These are phyloP conservation scores for Micromussa lordhowensis DNA, from an alignment of 92 coral and sea anemone genomes.

Conservation along the genomic window DNA sequence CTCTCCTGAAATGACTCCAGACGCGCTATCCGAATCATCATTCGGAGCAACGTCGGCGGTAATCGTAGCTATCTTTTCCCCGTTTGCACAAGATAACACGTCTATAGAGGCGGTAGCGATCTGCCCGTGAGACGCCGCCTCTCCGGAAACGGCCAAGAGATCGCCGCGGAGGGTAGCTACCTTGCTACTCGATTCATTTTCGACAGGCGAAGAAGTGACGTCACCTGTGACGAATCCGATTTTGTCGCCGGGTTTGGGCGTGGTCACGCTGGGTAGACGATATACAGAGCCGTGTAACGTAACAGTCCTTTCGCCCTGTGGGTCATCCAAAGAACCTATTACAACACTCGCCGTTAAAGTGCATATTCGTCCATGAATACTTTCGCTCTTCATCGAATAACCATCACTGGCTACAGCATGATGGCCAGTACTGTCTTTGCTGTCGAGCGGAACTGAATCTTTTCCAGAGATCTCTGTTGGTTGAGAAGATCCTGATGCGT, in stretches of 20 bases:
- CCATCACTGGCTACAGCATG: neutral
- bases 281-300: constrained; percentile 37
- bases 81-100: constrained; percentile 23
- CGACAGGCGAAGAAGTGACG: constrained; percentile 14
- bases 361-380: constrained; percentile 2
- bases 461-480: neutral
- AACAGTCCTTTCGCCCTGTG: constrained; percentile 18
- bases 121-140: constrained; percentile 17
- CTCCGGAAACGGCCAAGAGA: constrained; percentile 33
- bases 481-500: neutral
- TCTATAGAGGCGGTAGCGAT: constrained; percentile 39
- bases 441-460: neutral
- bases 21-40: constrained; percentile 14
- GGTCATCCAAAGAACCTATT: constrained; percentile 9
- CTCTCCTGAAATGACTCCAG: constrained; percentile 39
- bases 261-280: constrained; percentile 9
- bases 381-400: neutral
- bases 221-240: constrained; percentile 41
- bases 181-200: constrained; percentile 14
- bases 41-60: constrained; percentile 38
- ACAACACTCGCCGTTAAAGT: constrained; percentile 34
- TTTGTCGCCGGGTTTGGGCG: constrained; percentile 41
- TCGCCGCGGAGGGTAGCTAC: constrained; percentile 31
- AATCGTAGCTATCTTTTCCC: constrained; percentile 35
- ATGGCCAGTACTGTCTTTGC: neutral